A percentile compares a stretch with the other conserved stretches of the same genome.
phyloP scores from a whole-genome alignment of 2,797 vertebrate species.

The Amniataba percoides region DNA sequence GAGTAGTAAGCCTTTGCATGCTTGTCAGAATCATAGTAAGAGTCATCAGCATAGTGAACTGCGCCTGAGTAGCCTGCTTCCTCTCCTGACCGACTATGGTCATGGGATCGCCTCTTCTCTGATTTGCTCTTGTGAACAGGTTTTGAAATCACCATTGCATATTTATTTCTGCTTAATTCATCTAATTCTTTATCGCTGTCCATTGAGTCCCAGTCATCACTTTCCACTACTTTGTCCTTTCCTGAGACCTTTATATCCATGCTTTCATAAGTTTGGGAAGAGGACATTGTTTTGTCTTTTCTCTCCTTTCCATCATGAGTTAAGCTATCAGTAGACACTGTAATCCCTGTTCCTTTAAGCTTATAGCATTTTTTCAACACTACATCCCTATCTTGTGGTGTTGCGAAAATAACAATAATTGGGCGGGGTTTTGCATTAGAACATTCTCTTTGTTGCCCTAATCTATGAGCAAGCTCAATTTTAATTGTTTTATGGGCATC shows the following conservation, averaged over 20 bases:
- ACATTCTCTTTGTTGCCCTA: constrained; percentile 97
- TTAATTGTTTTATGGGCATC: constrained; percentile 92
- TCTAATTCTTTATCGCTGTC: constrained; percentile 95
- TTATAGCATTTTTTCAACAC: constrained; percentile 99
- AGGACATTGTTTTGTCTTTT: constrained; percentile 92
- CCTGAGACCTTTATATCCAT: constrained; percentile 95
- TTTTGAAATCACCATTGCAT: constrained; percentile 91
- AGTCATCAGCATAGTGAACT: constrained; percentile 86
- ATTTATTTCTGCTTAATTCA: constrained; percentile 94
- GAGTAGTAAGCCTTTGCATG: constrained; percentile 88
- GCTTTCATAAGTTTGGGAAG: constrained; percentile 98
- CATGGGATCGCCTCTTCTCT: constrained; percentile 86
- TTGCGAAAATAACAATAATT: constrained; percentile 96
- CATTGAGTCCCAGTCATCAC: constrained; percentile 93
- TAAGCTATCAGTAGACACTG: constrained; percentile 95
- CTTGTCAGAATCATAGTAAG: constrained; percentile 88
- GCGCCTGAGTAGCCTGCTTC: constrained; percentile 85
- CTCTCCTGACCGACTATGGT: constrained; percentile 84
- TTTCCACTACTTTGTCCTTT: constrained; percentile 89
- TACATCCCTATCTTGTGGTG: constrained; percentile 94
- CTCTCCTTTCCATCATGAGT: constrained; percentile 91
- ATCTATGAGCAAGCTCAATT: constrained; percentile 95
- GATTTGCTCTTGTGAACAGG: constrained; percentile 89
- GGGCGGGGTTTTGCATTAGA: constrained; percentile 96
- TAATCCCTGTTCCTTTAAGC: constrained; percentile 97